Evolutionary conservation across 2,888 invertebrate species (phyloP), one percentile per base, ranked within the genome.

Genomic region (Aspidapion aeneum): DNA sequence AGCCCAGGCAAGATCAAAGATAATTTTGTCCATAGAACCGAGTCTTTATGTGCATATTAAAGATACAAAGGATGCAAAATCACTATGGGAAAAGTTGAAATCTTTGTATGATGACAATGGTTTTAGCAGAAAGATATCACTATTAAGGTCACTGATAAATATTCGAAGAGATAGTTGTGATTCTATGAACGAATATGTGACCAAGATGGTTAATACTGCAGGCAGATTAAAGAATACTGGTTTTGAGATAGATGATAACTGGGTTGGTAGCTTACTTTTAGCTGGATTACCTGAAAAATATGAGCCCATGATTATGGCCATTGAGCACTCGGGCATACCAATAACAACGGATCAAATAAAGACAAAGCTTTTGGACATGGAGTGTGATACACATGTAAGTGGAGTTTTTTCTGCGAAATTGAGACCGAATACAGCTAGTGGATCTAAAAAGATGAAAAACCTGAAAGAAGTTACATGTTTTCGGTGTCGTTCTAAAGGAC

Each of bases 301-400:
- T 60, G 52, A 21, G 17, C 68, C 70, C 12, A 70, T 70, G 72
- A 70, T 71, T 19, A 70, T 71, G 67, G 72, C 67, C 16, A 71
- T 73, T 16, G 70, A 74, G 63, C 68, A 71, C 65, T 67, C 71
- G 9, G 70, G 73, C 16, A 68, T 71, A 7, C 16, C 17, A 7
- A 70, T 72, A 9, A 72, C 69, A 2, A 64, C 71, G n/a, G 72
- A 74, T 68, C 9, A 61, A 3, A 74, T 74, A 9, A 74, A 74
- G 58, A 67, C 71, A 7, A 74, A 74, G 63, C 61, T 74, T 5
- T 55, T 66, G 12, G 60, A 66, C 49, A 64, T 62, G 64, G 51
- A 63, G n/a, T 1, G 1, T 2, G 49, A 57, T 1, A 48, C 16
- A 19, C 49, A 50, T 2, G 17, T n/a, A 51, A 49, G 22, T n/a